Percentiles rank a stretch among this genome's conserved stretches.
phyloP scores from a whole-genome alignment of 2,113 vertebrate genomes.

The Atrichornis clamosus region DNA sequence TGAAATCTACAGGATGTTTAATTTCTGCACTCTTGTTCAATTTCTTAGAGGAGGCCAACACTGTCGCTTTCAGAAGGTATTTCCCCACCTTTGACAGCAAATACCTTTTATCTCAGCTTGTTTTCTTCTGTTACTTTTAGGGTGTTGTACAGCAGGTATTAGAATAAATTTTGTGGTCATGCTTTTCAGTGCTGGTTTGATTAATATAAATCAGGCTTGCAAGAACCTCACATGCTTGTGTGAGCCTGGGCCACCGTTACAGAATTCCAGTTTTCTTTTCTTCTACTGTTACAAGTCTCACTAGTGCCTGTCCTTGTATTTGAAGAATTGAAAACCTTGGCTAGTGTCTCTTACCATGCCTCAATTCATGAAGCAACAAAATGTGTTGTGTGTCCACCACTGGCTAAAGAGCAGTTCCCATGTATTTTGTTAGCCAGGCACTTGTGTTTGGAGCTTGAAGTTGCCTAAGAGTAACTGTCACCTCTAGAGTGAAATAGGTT shows the following conservation, averaged over 20 bases:
- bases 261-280: background rate
- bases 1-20: background rate
- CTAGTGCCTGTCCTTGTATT: background rate
- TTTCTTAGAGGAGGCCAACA: background rate
- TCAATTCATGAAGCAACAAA: background rate
- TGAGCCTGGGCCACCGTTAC: background rate
- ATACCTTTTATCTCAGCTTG: background rate
- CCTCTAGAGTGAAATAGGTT: background rate
- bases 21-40: background rate
- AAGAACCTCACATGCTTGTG: background rate
- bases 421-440: background rate
- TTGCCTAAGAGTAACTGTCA: conserved; percentile 1
- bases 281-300: background rate
- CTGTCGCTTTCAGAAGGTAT: background rate
- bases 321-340: background rate
- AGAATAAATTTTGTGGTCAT: background rate
- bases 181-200: background rate
- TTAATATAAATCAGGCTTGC: background rate
- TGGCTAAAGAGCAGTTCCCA: background rate
- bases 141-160: background rate
- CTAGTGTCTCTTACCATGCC: background rate
- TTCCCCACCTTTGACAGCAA: background rate
- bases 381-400: background rate
- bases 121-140: conserved; percentile 10
- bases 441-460: background rate